phyloP scores from a whole-genome alignment of 64 coral and sea anemone genomes.

The Dendrophyllia cribrosa region DNA sequence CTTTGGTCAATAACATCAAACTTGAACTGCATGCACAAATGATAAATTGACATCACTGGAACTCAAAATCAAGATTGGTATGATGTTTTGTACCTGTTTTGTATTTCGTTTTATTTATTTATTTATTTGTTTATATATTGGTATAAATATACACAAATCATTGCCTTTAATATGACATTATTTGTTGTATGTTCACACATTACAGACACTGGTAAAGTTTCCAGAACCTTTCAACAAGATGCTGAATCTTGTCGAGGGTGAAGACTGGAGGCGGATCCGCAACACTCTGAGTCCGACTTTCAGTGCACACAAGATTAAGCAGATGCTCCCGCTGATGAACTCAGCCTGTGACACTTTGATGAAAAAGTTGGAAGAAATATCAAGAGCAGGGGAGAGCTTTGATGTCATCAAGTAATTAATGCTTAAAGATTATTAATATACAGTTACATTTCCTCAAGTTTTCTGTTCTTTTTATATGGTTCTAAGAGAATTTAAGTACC shows the following conservation, averaged over 20 bases:
- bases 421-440: not conserved
- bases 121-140: too few species aligned
- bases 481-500: too few species aligned
- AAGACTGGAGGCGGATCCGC: slow-evolving; percentile 64
- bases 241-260: slow-evolving; percentile 21
- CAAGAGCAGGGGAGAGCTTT: slow-evolving; percentile 34
- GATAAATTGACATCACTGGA: too few species aligned
- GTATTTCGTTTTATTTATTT: too few species aligned
- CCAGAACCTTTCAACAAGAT: slow-evolving; percentile 41
- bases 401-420: slow-evolving; percentile 56
- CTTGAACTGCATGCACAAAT: too few species aligned
- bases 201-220: slow-evolving; percentile 9
- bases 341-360: slow-evolving; percentile 59
- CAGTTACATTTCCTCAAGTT: too few species aligned
- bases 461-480: too few species aligned
- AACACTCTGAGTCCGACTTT: slow-evolving; percentile 64
- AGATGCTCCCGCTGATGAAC: slow-evolving; percentile 67
- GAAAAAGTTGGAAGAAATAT: slow-evolving; percentile 47
- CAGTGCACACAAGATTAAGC: slow-evolving; percentile 62
- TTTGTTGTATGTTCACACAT: not conserved
- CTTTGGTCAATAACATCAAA: too few species aligned
- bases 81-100: too few species aligned
- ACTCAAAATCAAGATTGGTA: too few species aligned
- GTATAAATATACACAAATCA: too few species aligned
- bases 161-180: too few species aligned